Conservation (phyloP, 92 coral and sea anemone genomes). For the Porites lobata region DNA sequence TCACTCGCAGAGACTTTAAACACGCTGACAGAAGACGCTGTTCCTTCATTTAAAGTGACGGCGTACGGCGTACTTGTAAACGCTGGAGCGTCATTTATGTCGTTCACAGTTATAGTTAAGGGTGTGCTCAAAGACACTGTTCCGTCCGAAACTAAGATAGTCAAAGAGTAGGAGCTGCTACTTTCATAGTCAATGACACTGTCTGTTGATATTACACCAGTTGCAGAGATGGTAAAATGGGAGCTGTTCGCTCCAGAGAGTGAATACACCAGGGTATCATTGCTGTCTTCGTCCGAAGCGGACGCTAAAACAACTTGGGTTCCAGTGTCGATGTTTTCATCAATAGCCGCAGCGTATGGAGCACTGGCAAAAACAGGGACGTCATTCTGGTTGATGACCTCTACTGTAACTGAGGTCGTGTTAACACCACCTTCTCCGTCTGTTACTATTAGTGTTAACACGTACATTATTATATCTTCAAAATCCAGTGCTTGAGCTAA, state of each 20-base stretch:
- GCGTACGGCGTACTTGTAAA: conserved; percentile 56
- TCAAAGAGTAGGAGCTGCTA: conserved; percentile 65
- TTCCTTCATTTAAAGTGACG: conserved; percentile 53
- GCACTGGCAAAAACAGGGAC: conserved; percentile 61
- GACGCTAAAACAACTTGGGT: conserved; percentile 61
- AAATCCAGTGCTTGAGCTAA: conserved; percentile 61
- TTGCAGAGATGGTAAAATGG: conserved; percentile 61
- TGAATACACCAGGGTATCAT: conserved; percentile 57
- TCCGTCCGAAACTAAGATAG: conserved; percentile 71
- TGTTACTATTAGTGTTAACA: conserved; percentile 52
- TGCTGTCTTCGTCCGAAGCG: conserved; percentile 69
- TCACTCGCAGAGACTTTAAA: conserved; percentile 69
- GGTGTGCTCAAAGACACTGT: conserved; percentile 57
- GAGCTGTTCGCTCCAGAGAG: conserved; percentile 63
- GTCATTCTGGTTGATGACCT: conserved; percentile 67
- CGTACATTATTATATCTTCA: conserved; percentile 48
- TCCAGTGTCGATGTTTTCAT: conserved; percentile 71
- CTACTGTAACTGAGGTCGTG: conserved; percentile 55
- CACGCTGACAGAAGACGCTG: conserved; percentile 49
- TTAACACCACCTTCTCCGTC: conserved; percentile 63
- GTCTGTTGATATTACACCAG: conserved; percentile 64
- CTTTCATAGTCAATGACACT: conserved; percentile 67
- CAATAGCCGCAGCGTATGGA: conserved; percentile 64
- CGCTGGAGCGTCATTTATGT: conserved; percentile 66
- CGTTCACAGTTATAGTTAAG: conserved; percentile 51